phyloP scores from a whole-genome alignment of 2,797 vertebrate genomes.

The Sparidentex hasta region DNA sequence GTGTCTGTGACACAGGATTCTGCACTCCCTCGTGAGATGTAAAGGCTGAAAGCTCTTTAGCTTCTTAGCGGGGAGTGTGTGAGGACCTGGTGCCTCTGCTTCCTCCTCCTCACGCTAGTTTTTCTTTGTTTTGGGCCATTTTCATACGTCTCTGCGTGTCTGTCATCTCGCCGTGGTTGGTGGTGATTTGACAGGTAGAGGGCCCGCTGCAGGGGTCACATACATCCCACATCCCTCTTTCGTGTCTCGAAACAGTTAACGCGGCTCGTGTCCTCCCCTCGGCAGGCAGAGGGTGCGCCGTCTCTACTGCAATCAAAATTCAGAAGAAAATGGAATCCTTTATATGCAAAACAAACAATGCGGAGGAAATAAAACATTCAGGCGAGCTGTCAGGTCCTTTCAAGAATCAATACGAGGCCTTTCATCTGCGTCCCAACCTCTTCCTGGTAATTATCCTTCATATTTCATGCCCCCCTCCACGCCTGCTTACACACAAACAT shows the following conservation, averaged over 20 bases:
- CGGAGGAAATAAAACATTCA: slow-evolving; percentile 86
- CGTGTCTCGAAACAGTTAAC: slow-evolving; percentile 68
- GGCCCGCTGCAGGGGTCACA: slow-evolving; percentile 56
- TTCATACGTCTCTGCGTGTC: slow-evolving; percentile 37
- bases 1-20: slow-evolving; percentile 39
- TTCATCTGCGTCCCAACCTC: slow-evolving; percentile 87
- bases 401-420: slow-evolving; percentile 86
- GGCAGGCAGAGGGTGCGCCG: slow-evolving; percentile 68
- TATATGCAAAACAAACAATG: slow-evolving; percentile 89
- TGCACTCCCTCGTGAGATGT: slow-evolving; percentile 30
- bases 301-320: slow-evolving; percentile 83
- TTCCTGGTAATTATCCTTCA: slow-evolving; percentile 89
- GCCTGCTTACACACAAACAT: slow-evolving; percentile 78
- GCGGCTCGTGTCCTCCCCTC: slow-evolving; percentile 51
- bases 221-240: slow-evolving; percentile 45
- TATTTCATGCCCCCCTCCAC: slow-evolving; percentile 82
- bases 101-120: not conserved
- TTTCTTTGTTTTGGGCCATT: slow-evolving; percentile 45
- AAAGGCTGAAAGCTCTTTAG: slow-evolving; percentile 18
- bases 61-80: slow-evolving; percentile 35
- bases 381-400: slow-evolving; percentile 88
- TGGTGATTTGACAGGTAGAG: slow-evolving; percentile 52
- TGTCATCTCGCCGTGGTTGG: slow-evolving; percentile 45
- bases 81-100: slow-evolving; percentile 1
- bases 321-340: slow-evolving; percentile 86